These are phyloP conservation scores for Achroia grisella DNA, from an alignment of 1,140 invertebrate species.

Conservation along the genomic window DNA sequence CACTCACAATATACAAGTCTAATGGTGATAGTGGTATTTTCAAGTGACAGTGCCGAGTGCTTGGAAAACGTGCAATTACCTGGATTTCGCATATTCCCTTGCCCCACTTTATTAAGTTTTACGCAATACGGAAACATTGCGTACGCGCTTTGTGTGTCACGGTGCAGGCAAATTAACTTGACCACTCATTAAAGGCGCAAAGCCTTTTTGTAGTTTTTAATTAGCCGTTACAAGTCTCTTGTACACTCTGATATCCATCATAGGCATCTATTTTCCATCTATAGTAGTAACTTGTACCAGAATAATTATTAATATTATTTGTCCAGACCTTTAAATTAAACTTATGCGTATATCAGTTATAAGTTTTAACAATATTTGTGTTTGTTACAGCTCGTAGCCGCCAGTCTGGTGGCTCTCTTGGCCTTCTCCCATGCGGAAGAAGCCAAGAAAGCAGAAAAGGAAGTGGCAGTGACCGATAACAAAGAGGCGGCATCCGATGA, in stretches of 20 bases:
- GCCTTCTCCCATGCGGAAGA: conserved; percentile 69
- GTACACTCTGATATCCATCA: not conserved
- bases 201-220: conserved; percentile 20
- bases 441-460: conserved; percentile 72
- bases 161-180: conserved; percentile 10
- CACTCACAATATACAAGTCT: conserved; percentile 24
- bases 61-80: conserved; percentile 14
- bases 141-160: conserved; percentile 20
- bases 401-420: conserved; percentile 74
- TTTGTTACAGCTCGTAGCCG: conserved; percentile 66
- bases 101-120: conserved; percentile 28
- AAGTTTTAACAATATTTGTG: not conserved
- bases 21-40: conserved; percentile 4
- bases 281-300: too few species aligned
- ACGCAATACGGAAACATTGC: conserved; percentile 40
- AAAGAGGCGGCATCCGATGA: conserved; percentile 53
- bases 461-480: conserved; percentile 64
- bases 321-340: conserved; percentile 1
- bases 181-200: conserved; percentile 22
- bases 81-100: conserved; percentile 29
- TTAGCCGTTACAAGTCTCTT: conserved; percentile 8
- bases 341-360: not conserved
- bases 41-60: conserved; percentile 16
- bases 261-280: too few species aligned
- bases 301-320: too few species aligned